Conservation (phyloP, 2,888 invertebrate species). For the Chironomus tentans region DNA sequence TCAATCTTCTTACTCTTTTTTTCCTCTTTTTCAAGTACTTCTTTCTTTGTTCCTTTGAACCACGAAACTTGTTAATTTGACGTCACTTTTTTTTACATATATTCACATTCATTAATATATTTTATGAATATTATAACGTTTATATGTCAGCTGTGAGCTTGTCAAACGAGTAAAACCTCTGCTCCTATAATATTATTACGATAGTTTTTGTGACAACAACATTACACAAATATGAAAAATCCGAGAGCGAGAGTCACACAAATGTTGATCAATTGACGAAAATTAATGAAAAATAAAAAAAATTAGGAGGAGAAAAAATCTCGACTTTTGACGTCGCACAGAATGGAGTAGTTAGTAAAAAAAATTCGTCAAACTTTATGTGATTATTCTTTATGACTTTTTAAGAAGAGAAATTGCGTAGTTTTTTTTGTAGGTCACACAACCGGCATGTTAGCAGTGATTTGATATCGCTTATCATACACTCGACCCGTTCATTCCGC, state of each 20-base stretch:
- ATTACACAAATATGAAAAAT: too few relatives aligned
- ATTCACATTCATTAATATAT: not conserved
- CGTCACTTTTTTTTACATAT: not conserved
- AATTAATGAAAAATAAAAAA: not conserved
- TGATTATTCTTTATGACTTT: too few relatives aligned
- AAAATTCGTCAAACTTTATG: too few relatives aligned
- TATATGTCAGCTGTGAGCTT: not conserved
- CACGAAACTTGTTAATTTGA: not conserved
- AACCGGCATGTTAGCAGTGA: not conserved
- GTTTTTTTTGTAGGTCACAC: not conserved
- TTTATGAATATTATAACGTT: not conserved
- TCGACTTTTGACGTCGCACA: not conserved
- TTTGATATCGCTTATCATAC: not conserved
- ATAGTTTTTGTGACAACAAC: too few relatives aligned
- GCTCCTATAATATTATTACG: too few relatives aligned
- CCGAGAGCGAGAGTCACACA: not conserved
- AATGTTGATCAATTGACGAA: not conserved
- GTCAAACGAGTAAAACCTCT: too few relatives aligned
- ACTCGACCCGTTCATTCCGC: not conserved
- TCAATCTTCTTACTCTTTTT: too few relatives aligned
- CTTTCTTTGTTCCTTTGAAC: not conserved
- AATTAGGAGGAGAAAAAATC: not conserved
- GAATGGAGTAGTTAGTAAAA: not conserved
- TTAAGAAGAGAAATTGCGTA: not conserved
- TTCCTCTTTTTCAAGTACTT: not conserved